phyloP scores from a whole-genome alignment of 2,113 vertebrate species.

The Recurvirostra avosetta region DNA sequence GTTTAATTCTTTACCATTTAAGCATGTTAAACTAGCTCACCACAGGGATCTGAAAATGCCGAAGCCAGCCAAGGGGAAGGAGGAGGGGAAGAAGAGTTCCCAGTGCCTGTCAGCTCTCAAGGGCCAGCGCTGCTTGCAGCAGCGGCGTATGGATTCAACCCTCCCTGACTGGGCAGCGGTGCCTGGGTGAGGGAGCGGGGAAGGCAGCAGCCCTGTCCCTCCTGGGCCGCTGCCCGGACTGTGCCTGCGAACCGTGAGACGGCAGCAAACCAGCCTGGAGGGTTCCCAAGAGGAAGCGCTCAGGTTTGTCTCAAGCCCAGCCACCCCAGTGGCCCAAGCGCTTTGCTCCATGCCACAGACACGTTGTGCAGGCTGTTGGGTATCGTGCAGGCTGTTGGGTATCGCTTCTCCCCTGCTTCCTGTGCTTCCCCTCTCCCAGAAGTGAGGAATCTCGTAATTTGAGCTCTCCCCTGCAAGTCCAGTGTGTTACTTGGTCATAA shows the following conservation, averaged over 20 bases:
- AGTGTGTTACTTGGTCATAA: rapidly evolving
- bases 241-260: rapidly evolving
- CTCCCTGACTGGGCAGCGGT: background rate
- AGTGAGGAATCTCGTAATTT: rapidly evolving
- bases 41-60: too few species aligned
- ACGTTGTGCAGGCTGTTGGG: rapidly evolving
- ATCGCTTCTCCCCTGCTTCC: rapidly evolving
- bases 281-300: rapidly evolving
- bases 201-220: background rate
- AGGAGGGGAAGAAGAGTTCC: background rate
- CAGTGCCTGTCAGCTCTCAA: background rate
- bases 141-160: rapidly evolving
- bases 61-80: too few species aligned
- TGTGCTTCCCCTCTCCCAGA: too few species aligned
- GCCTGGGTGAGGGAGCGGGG: background rate
- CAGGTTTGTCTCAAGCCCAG: background rate
- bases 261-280: rapidly evolving
- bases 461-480: too few species aligned
- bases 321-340: rapidly evolving
- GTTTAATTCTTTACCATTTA: background rate
- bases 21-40: background rate
- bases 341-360: rapidly evolving
- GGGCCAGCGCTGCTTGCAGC: background rate
- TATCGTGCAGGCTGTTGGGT: background rate
- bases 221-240: background rate